A percentile compares a stretch with the other conserved stretches of the same genome.
Conservation (phyloP, 37 sponge, comb jelly and placozoan genomes). For the Halichondria panicea region DNA sequence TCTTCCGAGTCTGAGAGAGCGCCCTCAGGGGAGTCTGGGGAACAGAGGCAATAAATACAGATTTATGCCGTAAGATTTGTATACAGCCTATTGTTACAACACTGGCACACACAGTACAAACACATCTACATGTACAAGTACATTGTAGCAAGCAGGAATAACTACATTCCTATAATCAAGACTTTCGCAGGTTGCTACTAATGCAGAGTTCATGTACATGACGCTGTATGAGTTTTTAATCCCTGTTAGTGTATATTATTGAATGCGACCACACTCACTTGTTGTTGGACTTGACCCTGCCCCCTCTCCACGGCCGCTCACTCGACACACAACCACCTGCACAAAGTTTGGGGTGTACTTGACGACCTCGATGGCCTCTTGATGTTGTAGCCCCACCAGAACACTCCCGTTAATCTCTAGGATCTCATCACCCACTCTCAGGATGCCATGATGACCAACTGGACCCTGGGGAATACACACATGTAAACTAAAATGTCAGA, state of each 20-base stretch:
- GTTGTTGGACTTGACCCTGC: background rate
- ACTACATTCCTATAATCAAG: too few relatives aligned
- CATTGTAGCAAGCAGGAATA: too few relatives aligned
- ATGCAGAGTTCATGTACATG: too few relatives aligned
- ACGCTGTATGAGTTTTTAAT: too few relatives aligned
- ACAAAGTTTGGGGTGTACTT: constrained; percentile 31
- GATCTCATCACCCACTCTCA: constrained; percentile 67
- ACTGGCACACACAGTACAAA: too few relatives aligned
- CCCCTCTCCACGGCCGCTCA: background rate
- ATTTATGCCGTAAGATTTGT: background rate
- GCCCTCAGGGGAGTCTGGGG: background rate
- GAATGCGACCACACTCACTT: too few relatives aligned
- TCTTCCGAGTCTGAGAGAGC: constrained; percentile 57
- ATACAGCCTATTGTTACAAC: too few relatives aligned
- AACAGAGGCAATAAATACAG: background rate
- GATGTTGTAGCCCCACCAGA: constrained; percentile 46
- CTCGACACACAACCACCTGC: constrained; percentile 44
- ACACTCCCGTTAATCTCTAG: constrained; percentile 55
- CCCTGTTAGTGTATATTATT: too few relatives aligned
- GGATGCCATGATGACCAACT: constrained; percentile 15
- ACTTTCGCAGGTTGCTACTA: too few relatives aligned
- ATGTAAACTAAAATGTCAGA: too few relatives aligned
- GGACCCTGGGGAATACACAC: constrained; percentile 47
- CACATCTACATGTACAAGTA: too few relatives aligned
- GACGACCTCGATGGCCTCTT: constrained; percentile 53